phyloP scores from a whole-genome alignment of 1,140 invertebrate species.

The Eriosoma lanigerum region DNA sequence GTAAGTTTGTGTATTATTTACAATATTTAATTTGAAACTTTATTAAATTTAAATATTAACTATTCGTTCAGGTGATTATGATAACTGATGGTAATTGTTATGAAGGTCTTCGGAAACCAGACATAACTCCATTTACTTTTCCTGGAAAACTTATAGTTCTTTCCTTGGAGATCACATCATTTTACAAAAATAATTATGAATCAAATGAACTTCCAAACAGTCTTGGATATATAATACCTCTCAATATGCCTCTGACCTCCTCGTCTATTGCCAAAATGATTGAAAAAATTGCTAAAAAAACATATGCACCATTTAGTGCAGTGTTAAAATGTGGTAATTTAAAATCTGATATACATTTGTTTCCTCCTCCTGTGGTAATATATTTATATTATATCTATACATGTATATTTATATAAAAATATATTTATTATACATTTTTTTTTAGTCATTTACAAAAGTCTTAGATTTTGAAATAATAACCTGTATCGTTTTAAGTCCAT shows the following conservation, averaged over 20 bases:
- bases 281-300: slow-evolving; percentile 72
- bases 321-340: slow-evolving; percentile 76
- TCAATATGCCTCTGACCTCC: slow-evolving; percentile 25
- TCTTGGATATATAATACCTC: slow-evolving; percentile 24
- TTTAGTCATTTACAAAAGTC: slow-evolving; percentile 65
- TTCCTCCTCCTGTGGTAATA: slow-evolving; percentile 72
- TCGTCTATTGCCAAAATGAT: slow-evolving; percentile 59
- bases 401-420: neutral
- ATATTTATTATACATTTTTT: slow-evolving; percentile 54
- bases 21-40: neutral
- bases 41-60: no score
- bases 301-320: slow-evolving; percentile 76
- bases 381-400: neutral
- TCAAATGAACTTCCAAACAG: slow-evolving; percentile 40
- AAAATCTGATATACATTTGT: slow-evolving; percentile 72
- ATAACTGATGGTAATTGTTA: slow-evolving; percentile 74
- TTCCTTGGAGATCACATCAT: slow-evolving; percentile 18
- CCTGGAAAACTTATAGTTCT: slow-evolving; percentile 78
- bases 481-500: slow-evolving; percentile 66
- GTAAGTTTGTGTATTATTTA: slow-evolving; percentile 59
- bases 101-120: slow-evolving; percentile 27
- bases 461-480: slow-evolving; percentile 68
- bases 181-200: slow-evolving; percentile 46
- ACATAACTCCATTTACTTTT: slow-evolving; percentile 69
- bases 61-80: slow-evolving; percentile 65